A percentile compares a stretch with the other conserved stretches of the same genome.
phyloP scores from a whole-genome alignment of 2,888 invertebrate genomes.

The Leucania comma region DNA sequence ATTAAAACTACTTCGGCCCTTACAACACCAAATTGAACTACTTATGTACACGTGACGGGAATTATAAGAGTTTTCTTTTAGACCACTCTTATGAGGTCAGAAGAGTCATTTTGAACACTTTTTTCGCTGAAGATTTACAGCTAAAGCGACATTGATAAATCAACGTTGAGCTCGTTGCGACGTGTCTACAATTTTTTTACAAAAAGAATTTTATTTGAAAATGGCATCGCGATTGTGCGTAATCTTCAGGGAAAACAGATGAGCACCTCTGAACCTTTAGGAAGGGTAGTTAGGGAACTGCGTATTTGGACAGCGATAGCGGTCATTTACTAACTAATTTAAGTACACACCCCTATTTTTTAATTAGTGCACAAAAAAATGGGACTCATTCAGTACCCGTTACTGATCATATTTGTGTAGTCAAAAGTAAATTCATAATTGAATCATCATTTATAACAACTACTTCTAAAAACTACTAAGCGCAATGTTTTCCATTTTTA shows the following conservation, averaged over 20 bases:
- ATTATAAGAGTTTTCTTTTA: conserved; percentile 47
- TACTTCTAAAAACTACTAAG: no score
- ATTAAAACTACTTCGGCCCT: conserved; percentile 46
- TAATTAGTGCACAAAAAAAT: no score
- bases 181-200: conserved; percentile 6
- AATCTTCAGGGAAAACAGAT: conserved; percentile 33
- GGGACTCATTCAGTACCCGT: no score
- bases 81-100: conserved; percentile 43
- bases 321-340: neutral
- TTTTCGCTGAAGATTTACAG: conserved; percentile 46
- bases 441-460: no score
- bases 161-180: conserved; percentile 13
- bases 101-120: conserved; percentile 14
- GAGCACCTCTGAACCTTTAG: conserved; percentile 1
- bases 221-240: neutral
- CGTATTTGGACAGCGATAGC: neutral
- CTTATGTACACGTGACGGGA: conserved; percentile 56
- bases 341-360: no score
- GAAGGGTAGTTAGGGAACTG: neutral
- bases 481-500: no score
- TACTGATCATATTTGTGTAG: no score
- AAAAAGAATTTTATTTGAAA: conserved; percentile 26
- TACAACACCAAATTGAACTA: conserved; percentile 50
- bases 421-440: no score
- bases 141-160: conserved; percentile 44